A percentile compares a stretch with the other conserved stretches of the same genome.
These are phyloP conservation scores for Aurelia coerulea DNA, from an alignment of 30 jellyfish, hydroid and myxozoan species.

Conservation along the genomic window DNA sequence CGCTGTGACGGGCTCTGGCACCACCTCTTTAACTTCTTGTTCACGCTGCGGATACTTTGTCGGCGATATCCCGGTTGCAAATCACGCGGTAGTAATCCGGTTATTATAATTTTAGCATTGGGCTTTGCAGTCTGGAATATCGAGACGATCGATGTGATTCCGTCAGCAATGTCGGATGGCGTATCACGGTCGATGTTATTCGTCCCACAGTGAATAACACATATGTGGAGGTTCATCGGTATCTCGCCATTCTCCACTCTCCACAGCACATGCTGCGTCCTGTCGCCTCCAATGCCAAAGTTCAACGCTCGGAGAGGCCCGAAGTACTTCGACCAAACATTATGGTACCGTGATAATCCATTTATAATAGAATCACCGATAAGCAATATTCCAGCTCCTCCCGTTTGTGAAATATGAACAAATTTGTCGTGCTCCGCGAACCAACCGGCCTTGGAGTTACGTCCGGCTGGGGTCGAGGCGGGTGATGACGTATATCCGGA, in stretches of 20 bases:
- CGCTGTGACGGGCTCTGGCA: conserved; percentile 84
- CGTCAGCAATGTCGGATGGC: conserved; percentile 90
- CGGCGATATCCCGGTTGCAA: conserved; percentile 77
- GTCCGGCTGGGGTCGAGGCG: conserved; percentile 87
- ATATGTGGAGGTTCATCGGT: conserved; percentile 75
- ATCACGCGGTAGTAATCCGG: conserved; percentile 96
- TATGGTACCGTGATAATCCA: conserved; percentile 89
- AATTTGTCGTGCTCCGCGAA: conserved; percentile 89
- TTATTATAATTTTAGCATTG: conserved; percentile 85
- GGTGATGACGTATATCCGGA: conserved; percentile 88
- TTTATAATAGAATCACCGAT: conserved; percentile 93
- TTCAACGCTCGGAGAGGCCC: conserved; percentile 82
- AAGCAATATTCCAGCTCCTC: conserved; percentile 73
- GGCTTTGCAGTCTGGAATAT: conserved; percentile 96
- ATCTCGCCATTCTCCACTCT: conserved; percentile 90
- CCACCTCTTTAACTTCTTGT: conserved; percentile 79
- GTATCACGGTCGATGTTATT: conserved; percentile 88
- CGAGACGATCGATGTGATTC: conserved; percentile 86
- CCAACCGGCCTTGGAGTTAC: conserved; percentile 95
- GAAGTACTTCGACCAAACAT: conserved; percentile 88
- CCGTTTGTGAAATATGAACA: conserved; percentile 91
- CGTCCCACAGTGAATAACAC: conserved; percentile 95
- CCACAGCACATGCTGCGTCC: conserved; percentile 98
- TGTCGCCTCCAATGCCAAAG: conserved; percentile 98
- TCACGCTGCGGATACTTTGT: conserved; percentile 72